These are phyloP conservation scores for Heliconius melpomene DNA, from an alignment of 1,140 invertebrate genomes.

Conservation along the genomic window DNA sequence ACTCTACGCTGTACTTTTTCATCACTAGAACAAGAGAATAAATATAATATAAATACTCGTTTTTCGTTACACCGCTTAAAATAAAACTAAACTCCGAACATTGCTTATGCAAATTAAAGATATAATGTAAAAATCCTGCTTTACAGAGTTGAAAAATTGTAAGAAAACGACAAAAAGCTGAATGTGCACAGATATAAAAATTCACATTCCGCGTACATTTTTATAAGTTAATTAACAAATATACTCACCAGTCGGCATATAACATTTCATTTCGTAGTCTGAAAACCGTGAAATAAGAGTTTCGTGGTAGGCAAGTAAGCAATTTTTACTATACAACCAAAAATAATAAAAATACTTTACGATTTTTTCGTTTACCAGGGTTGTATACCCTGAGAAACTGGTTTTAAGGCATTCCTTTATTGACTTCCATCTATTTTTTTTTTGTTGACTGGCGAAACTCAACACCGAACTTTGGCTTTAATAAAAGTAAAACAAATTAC, in stretches of 20 bases:
- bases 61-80: background rate
- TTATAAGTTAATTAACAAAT: slow-evolving; percentile 3
- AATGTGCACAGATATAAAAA: background rate
- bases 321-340: background rate
- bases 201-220: background rate
- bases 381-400: too few species aligned
- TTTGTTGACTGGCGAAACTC: background rate
- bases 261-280: background rate
- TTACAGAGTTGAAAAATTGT: background rate
- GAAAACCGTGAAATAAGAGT: slow-evolving; percentile 5
- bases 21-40: too few species aligned
- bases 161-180: background rate
- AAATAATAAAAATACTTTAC: background rate
- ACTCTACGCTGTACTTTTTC: background rate
- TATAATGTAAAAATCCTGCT: background rate
- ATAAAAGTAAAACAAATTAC: too few species aligned
- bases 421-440: background rate
- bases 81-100: background rate
- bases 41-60: too few species aligned
- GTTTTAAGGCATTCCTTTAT: background rate
- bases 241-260: background rate
- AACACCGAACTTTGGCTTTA: background rate
- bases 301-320: background rate
- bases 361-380: background rate
- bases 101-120: background rate